Conservation (phyloP, 2,888 invertebrate species). For the Drosophila sordidapex region DNA sequence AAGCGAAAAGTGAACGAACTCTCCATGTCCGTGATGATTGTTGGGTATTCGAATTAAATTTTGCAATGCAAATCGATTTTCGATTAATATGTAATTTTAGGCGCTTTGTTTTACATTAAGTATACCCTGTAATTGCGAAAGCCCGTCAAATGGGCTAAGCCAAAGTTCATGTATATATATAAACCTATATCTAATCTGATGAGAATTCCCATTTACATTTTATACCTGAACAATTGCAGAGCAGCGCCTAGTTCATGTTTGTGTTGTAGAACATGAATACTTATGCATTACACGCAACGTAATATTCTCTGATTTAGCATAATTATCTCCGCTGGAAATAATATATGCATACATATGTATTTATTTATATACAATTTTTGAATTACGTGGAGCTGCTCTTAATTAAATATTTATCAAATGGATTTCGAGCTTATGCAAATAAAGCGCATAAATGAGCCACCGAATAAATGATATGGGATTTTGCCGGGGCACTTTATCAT, state of each 20-base stretch:
- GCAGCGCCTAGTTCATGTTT: background rate
- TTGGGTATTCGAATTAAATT: constrained; percentile 32
- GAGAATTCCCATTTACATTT: background rate
- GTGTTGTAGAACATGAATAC: background rate
- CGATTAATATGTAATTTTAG: constrained; percentile 69
- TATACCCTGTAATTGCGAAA: constrained; percentile 27
- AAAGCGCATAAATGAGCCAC: constrained; percentile 52
- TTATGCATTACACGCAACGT: constrained; percentile 19
- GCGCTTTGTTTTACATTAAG: constrained; percentile 23
- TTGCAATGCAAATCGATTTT: constrained; percentile 56
- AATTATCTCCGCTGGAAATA: constrained; percentile 49
- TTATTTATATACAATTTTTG: constrained; percentile 15
- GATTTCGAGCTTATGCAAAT: constrained; percentile 69
- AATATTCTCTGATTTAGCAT: constrained; percentile 55
- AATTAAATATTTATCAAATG: constrained; percentile 78
- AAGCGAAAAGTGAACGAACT: constrained; percentile 14
- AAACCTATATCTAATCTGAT: background rate
- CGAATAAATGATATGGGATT: constrained; percentile 47
- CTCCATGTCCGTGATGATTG: background rate
- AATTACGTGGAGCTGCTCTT: constrained; percentile 31
- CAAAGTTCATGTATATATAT: background rate
- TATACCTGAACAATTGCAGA: background rate
- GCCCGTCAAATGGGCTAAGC: background rate
- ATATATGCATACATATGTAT: constrained; percentile 13
- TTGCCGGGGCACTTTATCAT: constrained; percentile 11